phyloP scores from a whole-genome alignment of 2,797 vertebrate species.

The Pangasius mekongensis region DNA sequence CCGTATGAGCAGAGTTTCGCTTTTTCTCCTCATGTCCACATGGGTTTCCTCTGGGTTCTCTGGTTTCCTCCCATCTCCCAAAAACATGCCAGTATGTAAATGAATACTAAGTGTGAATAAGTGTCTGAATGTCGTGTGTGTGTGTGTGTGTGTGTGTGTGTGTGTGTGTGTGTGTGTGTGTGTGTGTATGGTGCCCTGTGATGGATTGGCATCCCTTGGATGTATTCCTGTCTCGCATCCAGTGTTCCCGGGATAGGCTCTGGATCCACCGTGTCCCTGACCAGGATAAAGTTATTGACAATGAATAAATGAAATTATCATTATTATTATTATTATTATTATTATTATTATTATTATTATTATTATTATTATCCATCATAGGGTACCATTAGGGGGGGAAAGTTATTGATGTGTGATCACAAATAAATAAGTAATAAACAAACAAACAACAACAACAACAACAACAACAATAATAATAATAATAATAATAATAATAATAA shows the following conservation, averaged over 20 bases:
- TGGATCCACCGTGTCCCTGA: not conserved
- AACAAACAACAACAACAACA: not conserved
- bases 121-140: not conserved
- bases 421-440: no score
- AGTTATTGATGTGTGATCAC: no score
- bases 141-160: no score
- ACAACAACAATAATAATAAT: not conserved
- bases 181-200: not conserved
- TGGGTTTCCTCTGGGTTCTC: not conserved
- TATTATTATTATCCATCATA: no score
- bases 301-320: no score
- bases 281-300: not conserved
- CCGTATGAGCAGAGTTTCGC: not conserved
- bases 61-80: not conserved
- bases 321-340: no score
- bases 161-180: not conserved
- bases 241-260: not conserved
- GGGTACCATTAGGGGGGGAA: not conserved
- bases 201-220: not conserved
- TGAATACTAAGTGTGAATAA: not conserved
- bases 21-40: not conserved
- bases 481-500: slow-evolving; percentile 25
- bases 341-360: no score
- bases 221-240: not conserved
- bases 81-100: not conserved